Evolutionary conservation across 1,140 invertebrate genomes (phyloP).

Genomic region (Tetragonula clypearis): DNA sequence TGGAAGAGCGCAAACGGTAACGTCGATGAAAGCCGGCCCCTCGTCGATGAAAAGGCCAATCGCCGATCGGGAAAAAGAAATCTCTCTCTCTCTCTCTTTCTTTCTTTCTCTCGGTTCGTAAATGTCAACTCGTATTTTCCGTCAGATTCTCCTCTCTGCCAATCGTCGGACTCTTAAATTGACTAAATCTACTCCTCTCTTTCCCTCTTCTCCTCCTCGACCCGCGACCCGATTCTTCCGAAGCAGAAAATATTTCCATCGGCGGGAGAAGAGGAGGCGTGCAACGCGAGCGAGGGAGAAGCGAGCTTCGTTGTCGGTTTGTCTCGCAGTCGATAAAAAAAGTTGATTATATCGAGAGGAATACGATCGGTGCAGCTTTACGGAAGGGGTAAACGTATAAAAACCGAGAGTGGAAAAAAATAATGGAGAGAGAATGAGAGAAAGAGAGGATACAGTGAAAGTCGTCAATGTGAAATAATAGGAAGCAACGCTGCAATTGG

Average conservation of each 20-base stretch:
- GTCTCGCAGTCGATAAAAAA: slow-evolving; percentile 52
- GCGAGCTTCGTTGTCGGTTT: slow-evolving; percentile 40
- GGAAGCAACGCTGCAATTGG: slow-evolving; percentile 67
- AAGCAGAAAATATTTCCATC: slow-evolving; percentile 41
- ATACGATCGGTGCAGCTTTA: slow-evolving; percentile 9
- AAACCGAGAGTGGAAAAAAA: slow-evolving; percentile 13
- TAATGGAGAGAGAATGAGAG: not conserved
- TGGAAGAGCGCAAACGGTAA: slow-evolving; percentile 23
- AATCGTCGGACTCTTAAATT: slow-evolving; percentile 47
- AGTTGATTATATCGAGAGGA: slow-evolving; percentile 58
- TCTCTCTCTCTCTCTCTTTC: too few species aligned
- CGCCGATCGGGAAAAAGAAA: slow-evolving; percentile 23
- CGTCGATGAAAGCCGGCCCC: slow-evolving; percentile 13
- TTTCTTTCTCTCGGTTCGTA: slow-evolving; percentile 16
- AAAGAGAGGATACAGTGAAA: slow-evolving; percentile 40
- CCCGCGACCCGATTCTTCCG: not conserved
- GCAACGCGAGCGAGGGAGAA: not conserved
- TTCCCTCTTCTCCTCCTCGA: too few species aligned
- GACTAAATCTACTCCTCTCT: slow-evolving; percentile 14
- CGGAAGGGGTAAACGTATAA: not conserved
- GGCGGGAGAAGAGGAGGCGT: not conserved
- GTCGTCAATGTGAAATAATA: slow-evolving; percentile 66
- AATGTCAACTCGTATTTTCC: slow-evolving; percentile 53
- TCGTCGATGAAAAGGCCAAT: slow-evolving; percentile 38
- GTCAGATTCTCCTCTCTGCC: slow-evolving; percentile 19